Conservation (phyloP, 2,888 invertebrate genomes). For the Leptopilina drosophilae region DNA sequence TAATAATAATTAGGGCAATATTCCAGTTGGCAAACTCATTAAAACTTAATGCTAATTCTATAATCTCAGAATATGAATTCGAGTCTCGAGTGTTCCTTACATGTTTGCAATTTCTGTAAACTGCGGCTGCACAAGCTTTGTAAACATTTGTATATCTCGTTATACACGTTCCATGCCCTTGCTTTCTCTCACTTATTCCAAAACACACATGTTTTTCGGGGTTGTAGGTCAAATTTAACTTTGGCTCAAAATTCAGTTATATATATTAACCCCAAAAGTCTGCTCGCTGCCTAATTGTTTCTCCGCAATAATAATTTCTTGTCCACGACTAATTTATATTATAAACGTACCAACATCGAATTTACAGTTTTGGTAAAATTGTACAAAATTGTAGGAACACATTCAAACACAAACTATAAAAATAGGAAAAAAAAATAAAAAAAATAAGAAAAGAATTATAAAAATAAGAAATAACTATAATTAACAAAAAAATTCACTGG, state of each 20-base stretch:
- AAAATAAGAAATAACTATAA: no score
- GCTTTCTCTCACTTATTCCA: constrained; percentile 9
- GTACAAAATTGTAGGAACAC: no score
- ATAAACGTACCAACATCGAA: no score
- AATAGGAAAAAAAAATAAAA: no score
- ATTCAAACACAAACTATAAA: no score
- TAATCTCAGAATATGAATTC: constrained; percentile 29
- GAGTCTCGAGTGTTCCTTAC: constrained; percentile 21
- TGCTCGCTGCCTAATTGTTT: constrained; percentile 1
- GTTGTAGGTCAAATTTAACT: constrained; percentile 7
- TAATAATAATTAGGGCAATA: constrained; percentile 8
- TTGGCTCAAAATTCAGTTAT: background rate
- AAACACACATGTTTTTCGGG: constrained; percentile 19
- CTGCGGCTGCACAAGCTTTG: constrained; percentile 4
- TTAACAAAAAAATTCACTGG: no score
- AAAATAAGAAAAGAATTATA: no score
- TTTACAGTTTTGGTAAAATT: no score
- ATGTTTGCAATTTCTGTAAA: constrained; percentile 24
- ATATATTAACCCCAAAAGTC: background rate
- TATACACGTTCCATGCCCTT: background rate
- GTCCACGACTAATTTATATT: no score
- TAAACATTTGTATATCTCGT: constrained; percentile 3
- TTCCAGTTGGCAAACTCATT: constrained; percentile 11
- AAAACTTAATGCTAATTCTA: constrained; percentile 22
- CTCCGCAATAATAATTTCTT: background rate